Conservation (phyloP, 2,113 vertebrate species). For the Raja brachyura region DNA sequence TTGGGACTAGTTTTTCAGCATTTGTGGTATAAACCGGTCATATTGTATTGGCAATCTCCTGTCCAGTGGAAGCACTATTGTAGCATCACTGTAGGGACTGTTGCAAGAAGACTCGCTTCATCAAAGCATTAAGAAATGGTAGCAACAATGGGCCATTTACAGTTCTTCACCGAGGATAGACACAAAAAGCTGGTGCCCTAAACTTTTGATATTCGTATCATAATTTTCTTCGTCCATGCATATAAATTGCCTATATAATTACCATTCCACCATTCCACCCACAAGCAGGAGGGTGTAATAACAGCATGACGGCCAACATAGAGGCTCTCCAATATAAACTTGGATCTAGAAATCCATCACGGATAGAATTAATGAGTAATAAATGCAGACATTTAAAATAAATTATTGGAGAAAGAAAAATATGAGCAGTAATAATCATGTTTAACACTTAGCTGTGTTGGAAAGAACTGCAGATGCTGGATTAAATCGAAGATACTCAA, state of each 20-base stretch:
- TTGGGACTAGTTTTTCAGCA: no score
- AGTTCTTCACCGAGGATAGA: no score
- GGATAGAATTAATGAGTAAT: not conserved
- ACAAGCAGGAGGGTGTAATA: not conserved
- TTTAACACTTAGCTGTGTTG: not conserved
- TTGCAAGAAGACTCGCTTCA: no score
- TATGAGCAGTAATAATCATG: not conserved
- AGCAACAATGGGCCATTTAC: not conserved
- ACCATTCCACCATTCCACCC: not conserved
- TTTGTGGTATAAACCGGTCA: no score
- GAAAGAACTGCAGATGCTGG: no score
- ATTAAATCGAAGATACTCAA: no score
- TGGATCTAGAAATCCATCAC: not conserved
- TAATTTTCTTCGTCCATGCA: not conserved
- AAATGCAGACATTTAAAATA: not conserved
- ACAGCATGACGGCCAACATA: not conserved
- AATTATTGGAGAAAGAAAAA: not conserved
- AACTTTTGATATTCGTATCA: not conserved
- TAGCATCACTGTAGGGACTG: no score
- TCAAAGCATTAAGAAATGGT: not conserved
- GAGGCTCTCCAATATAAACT: not conserved
- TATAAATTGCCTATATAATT: slow-evolving; percentile 13
- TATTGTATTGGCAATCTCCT: no score
- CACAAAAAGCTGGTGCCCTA: not conserved
- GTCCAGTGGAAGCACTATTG: no score